Percentiles rank a stretch among this genome's conserved stretches.
Evolutionary conservation across 2,888 invertebrate genomes (phyloP).

Genomic region (Lathronympha strigana): DNA sequence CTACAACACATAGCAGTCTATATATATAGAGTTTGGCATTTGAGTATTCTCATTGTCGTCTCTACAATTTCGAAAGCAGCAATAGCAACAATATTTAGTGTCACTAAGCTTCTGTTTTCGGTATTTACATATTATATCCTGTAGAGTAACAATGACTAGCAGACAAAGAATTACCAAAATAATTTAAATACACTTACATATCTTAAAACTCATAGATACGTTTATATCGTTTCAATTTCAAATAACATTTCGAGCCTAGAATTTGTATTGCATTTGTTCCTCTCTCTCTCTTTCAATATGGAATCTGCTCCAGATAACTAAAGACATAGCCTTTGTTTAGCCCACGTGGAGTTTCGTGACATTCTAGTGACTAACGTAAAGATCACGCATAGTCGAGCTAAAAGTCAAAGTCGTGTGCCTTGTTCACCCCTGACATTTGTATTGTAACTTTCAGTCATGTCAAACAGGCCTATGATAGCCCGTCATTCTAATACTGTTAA

Average conservation of each 20-base stretch:
- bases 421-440: slow-evolving; percentile 60
- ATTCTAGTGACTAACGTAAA: slow-evolving; percentile 21
- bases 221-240: neutral
- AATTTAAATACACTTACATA: no score
- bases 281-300: slow-evolving; percentile 2
- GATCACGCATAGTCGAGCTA: slow-evolving; percentile 41
- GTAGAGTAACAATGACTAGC: no score
- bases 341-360: slow-evolving; percentile 12
- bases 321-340: neutral
- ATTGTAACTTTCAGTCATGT: slow-evolving; percentile 1
- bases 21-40: no score
- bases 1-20: neutral
- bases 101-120: no score
- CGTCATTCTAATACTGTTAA: neutral
- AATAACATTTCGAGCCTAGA: neutral
- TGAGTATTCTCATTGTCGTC: no score
- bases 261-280: neutral
- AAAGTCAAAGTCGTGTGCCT: slow-evolving; percentile 65
- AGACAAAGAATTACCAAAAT: no score
- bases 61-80: no score
- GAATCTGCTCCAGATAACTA: slow-evolving; percentile 9
- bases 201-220: no score
- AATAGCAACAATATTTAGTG: no score
- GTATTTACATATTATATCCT: no score
- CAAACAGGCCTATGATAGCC: neutral